phyloP scores from a whole-genome alignment of 2,113 vertebrate genomes.

The Crotalus tigris region DNA sequence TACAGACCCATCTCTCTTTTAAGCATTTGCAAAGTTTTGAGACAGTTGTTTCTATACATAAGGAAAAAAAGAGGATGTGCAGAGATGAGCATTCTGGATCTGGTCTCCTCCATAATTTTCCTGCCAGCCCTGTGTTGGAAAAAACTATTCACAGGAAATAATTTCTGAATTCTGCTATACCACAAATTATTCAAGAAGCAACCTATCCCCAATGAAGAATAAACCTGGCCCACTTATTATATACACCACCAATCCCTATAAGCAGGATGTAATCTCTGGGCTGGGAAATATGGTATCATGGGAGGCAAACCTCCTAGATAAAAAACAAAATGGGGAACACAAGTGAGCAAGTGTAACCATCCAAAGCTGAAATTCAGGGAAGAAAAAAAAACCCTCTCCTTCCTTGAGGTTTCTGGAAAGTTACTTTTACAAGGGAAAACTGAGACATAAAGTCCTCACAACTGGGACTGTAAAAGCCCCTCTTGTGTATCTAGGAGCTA shows the following conservation, averaged over 20 bases:
- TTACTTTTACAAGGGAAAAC: background rate
- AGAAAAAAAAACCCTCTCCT: background rate
- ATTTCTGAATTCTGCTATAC: background rate
- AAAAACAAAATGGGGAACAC: background rate
- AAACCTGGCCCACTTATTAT: background rate
- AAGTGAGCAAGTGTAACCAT: background rate
- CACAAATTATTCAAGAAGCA: background rate
- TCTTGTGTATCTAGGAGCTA: background rate
- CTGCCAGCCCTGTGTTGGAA: background rate
- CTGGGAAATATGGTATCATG: background rate
- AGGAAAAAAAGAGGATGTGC: background rate
- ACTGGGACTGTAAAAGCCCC: background rate
- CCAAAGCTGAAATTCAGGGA: background rate
- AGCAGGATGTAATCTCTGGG: background rate
- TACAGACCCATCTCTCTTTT: background rate
- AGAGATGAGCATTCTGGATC: background rate
- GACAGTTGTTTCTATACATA: background rate
- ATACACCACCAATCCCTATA: background rate
- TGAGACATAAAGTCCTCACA: background rate
- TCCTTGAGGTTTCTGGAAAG: background rate
- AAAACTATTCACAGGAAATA: background rate
- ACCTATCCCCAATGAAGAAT: background rate
- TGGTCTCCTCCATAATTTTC: background rate
- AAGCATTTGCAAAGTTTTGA: background rate
- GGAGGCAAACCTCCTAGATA: background rate